Base-by-base conservation (phyloP, 1,140 invertebrate species). In the Drosophila simulans region DNA sequence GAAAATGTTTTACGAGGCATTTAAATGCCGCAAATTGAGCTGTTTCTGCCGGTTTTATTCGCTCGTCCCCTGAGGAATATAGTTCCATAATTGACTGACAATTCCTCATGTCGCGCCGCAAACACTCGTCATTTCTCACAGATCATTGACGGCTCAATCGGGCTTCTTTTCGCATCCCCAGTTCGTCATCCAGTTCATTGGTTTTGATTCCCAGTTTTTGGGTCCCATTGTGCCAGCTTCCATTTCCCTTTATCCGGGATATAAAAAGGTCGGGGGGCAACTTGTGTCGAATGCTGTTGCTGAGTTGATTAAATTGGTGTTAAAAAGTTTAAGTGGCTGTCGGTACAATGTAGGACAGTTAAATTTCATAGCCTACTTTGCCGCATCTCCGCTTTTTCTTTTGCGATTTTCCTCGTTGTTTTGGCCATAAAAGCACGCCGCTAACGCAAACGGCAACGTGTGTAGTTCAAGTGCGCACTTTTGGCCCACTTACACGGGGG, bases 381-480 rank as follows among this genome's bases (percentile, higher is more conserved):
- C 56, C 69, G 66, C 55, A 69, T 65, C 51, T 22, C 48, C 31
- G 15, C 15, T 52, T 35, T 17, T 12, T 52, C n/a, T 13, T 55
- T 34, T 34, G 5, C 51, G 43, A 42, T 58, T 62, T 27, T 31
- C 42, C 22, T 35, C 27, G 17, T 53, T 43, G 70, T 55, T 70
- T 40, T 31, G 65, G 64, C 77, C 68, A 74, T 88, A 80, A 88
- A 88, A 83, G 70, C 46, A 68, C 46, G 64, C 64, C 72, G 80
- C 64, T 84, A 89, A 88, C 64, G 60, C 64, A 42, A 65, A 65
- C 64, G 31, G 45, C 37, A 53, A 66, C 68, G 84, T 89, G 80
- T 88, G 77, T 88, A 88, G 84, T 89, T 88, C 66, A 88, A 88
- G 84, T 88, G 83, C 80, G 84, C 80, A 88, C 84, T 86, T 88